Evolutionary conservation across 2,113 vertebrate species (phyloP), one percentile per base, ranked within the genome.

Genomic region (Podarcis muralis): DNA sequence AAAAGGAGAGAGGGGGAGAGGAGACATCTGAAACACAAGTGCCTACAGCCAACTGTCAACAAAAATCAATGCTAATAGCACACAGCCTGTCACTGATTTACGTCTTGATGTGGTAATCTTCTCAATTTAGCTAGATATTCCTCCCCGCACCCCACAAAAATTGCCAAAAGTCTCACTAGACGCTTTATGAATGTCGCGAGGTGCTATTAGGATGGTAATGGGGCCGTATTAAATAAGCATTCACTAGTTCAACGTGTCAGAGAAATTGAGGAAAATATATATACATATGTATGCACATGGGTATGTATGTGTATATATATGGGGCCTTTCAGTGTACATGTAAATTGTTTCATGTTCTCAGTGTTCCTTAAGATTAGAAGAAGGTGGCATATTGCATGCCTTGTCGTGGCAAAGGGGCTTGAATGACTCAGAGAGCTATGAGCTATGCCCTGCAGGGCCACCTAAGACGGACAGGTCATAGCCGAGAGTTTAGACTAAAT

Each of bases 31-130:
- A 97, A 97, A 97, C 96, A 97, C 97, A 97, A 97, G 96, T 96
- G 97, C 97, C 97, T 97, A 97, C 95, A 97, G 97, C 96, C 96
- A 97, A 97, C 97, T 98, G 98, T 98, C 97, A 98, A 97, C 97
- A 98, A 97, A 97, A 97, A 98, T 97, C 97, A 97, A 96, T 96
- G 93, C 96, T 97, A 97, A 97, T 97, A 95, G 97, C 96, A 96
- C 92, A 90, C 92, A 96, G 96, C 93, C 97, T 98, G 98, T 98
- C 98, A 98, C 96, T 97, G 97, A 97, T 97, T 97, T 97, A 95
- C 97, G 96, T 96, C 96, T 95, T 97, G 97, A 97, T 97, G 97
- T 94, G 96, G 97, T 98, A 98, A 98, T 98, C 97, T 97, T 97
- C 97, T 97, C 97, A 97, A 97, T 98, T 98, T 97, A 97, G 96